Percentiles rank a stretch among this genome's conserved stretches.
Evolutionary conservation across 2,113 vertebrate genomes (phyloP).

Genomic region (Ondatra zibethicus): DNA sequence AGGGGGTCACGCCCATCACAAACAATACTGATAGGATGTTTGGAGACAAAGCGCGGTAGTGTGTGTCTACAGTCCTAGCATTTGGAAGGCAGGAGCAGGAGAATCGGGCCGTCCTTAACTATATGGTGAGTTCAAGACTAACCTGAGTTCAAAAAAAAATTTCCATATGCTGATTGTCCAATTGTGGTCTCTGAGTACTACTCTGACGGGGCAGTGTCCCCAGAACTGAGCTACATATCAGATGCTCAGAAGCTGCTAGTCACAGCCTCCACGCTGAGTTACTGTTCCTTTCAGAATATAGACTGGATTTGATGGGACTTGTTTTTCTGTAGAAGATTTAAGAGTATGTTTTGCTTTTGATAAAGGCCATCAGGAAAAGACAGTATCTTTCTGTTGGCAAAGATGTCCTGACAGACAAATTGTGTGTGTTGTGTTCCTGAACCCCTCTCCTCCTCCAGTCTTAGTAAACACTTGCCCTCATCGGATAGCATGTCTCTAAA

Average conservation of each 20-base stretch:
- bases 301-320: slow-evolving; percentile 10
- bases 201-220: not conserved
- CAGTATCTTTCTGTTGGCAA: not conserved
- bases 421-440: slow-evolving; percentile 82
- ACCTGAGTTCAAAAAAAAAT: not conserved
- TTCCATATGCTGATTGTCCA: not conserved
- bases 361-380: slow-evolving; percentile 5
- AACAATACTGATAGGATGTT: not conserved
- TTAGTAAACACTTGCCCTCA: slow-evolving; percentile 97
- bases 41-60: not conserved
- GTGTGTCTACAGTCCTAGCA: not conserved
- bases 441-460: slow-evolving; percentile 85
- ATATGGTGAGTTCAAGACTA: not conserved
- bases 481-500: slow-evolving; percentile 96
- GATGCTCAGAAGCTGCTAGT: not conserved
- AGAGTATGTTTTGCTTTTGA: slow-evolving; percentile 30
- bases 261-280: not conserved
- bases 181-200: not conserved
- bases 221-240: not conserved
- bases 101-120: no score
- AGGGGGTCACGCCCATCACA: not conserved
- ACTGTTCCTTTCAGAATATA: slow-evolving; percentile 12
- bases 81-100: not conserved
- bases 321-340: not conserved
- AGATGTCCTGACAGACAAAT: not conserved